Conservation (phyloP, 2,113 vertebrate genomes). For the Eurystomus gularis region DNA sequence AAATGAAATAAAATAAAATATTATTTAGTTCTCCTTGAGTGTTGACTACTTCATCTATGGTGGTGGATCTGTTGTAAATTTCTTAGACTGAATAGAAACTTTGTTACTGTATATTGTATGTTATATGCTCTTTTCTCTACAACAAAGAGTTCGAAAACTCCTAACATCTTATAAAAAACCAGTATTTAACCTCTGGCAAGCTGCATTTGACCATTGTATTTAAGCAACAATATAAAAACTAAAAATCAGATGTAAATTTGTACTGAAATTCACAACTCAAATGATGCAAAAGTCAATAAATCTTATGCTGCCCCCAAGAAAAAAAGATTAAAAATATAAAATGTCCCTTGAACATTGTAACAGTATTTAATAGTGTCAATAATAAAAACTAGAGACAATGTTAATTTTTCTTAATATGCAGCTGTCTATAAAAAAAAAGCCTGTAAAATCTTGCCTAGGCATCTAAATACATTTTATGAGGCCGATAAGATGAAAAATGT, state of each 20-base stretch:
- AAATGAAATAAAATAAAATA: too few relatives aligned
- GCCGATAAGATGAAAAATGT: neutral
- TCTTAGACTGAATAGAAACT: neutral
- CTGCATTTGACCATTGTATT: neutral
- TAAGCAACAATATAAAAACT: neutral
- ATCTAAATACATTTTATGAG: neutral
- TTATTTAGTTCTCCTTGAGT: neutral
- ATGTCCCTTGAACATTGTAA: neutral
- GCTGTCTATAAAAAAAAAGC: neutral
- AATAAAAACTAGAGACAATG: neutral
- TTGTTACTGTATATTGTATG: neutral
- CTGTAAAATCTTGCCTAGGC: neutral
- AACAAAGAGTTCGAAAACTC: neutral
- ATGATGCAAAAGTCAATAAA: neutral
- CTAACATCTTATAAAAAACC: neutral
- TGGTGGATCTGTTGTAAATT: neutral
- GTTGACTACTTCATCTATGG: neutral
- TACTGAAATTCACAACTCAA: neutral
- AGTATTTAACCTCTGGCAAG: neutral
- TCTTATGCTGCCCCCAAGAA: rapidly evolving
- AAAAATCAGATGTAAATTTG: neutral
- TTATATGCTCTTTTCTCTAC: neutral
- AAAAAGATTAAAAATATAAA: neutral
- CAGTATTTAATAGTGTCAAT: neutral
- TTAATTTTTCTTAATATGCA: neutral